These are phyloP conservation scores for Helicolenus hilgendorfi DNA, from an alignment of 2,797 vertebrate genomes.

Conservation along the genomic window DNA sequence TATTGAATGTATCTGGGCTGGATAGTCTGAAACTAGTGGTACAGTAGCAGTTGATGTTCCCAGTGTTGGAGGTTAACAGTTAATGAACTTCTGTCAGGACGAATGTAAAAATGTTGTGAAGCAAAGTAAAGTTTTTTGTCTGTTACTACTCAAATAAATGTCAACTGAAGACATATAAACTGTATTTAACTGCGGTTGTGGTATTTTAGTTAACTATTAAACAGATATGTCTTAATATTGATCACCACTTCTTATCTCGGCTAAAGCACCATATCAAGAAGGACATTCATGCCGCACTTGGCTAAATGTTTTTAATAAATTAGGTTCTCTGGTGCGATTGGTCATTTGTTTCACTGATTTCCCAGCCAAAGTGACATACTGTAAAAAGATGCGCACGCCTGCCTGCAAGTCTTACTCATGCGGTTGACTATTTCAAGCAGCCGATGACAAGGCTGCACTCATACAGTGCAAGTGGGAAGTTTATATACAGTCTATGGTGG, in stretches of 20 bases:
- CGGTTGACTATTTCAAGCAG: constrained; percentile 62
- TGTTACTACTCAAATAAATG: constrained; percentile 13
- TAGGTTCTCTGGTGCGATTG: constrained; percentile 40
- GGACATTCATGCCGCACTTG: constrained; percentile 1
- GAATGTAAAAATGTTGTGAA: constrained; percentile 29
- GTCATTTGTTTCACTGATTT: constrained; percentile 44
- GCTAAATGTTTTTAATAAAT: constrained; percentile 31
- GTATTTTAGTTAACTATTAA: neutral
- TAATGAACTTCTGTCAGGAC: neutral
- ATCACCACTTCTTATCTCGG: neutral
- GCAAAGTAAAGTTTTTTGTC: neutral
- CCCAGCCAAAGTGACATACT: constrained; percentile 42
- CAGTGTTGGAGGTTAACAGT: neutral
- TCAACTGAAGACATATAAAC: neutral
- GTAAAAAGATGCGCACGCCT: constrained; percentile 43
- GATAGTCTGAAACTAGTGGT: neutral
- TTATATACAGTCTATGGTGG: constrained; percentile 9
- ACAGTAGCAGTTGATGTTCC: neutral
- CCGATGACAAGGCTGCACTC: constrained; percentile 51
- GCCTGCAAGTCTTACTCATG: constrained; percentile 59
- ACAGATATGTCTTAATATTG: neutral
- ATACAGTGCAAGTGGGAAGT: constrained; percentile 50
- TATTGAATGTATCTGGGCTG: constrained; percentile 10
- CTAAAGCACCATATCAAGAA: neutral
- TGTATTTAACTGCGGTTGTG: neutral